Evolutionary conservation across 1,140 invertebrate species (phyloP).

Genomic region (Tenebrio molitor): DNA sequence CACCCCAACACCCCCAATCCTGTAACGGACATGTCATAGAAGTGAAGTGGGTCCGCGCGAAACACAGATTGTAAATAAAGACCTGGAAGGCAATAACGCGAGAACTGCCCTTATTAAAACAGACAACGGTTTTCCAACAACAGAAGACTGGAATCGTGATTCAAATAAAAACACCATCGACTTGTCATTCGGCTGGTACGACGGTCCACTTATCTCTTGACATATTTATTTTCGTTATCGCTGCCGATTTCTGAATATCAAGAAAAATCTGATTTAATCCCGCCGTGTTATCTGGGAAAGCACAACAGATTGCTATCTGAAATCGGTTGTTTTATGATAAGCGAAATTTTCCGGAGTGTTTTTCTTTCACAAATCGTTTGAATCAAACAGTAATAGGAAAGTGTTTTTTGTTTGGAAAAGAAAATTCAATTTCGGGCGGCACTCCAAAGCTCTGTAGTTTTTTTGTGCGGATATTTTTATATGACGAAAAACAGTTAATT

Average conservation of each 20-base stretch:
- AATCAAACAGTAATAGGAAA: not conserved
- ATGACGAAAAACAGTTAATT: no score
- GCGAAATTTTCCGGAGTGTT: not conserved
- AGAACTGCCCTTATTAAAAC: not conserved
- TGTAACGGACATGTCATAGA: not conserved
- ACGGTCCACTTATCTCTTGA: no score
- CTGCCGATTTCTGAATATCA: not conserved
- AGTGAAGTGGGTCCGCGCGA: not conserved
- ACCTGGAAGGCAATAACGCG: not conserved
- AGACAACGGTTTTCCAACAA: not conserved
- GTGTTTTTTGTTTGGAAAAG: not conserved
- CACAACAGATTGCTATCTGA: slow-evolving; percentile 24
- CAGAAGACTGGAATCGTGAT: no score
- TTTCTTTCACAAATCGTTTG: slow-evolving; percentile 13
- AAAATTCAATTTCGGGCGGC: no score
- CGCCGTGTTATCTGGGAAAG: not conserved
- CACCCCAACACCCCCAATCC: not conserved
- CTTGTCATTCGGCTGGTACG: no score
- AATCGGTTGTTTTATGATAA: slow-evolving; percentile 28
- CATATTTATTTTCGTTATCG: no score
- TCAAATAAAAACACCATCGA: no score
- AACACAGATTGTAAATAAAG: not conserved
- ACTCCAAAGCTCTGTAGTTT: no score
- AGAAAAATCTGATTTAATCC: slow-evolving; percentile 15
- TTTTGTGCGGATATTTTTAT: no score